Evolutionary conservation across 1,140 invertebrate species (phyloP).

Genomic region (Pachypsylla venusta): DNA sequence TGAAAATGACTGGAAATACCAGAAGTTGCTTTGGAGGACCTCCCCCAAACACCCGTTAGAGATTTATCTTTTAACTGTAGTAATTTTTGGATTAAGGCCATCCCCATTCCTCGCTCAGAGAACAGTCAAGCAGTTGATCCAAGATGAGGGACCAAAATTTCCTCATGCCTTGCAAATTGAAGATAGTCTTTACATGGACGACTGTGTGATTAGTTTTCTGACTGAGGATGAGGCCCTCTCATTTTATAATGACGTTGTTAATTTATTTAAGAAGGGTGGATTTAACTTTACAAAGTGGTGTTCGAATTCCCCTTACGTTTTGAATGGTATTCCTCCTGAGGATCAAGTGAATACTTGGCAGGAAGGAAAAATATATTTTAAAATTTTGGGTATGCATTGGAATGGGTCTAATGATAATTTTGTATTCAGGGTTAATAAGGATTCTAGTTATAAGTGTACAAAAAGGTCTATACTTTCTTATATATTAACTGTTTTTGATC

Average conservation of each 20-base stretch:
- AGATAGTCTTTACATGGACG: constrained; percentile 22
- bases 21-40: constrained; percentile 1
- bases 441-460: too few species aligned
- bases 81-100: constrained; percentile 28
- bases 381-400: too few species aligned
- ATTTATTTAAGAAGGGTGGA: constrained; percentile 17
- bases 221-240: constrained; percentile 19
- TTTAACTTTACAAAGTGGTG: constrained; percentile 26
- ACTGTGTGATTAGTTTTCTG: constrained; percentile 18
- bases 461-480: too few species aligned
- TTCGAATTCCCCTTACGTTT: not conserved
- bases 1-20: constrained; percentile 7
- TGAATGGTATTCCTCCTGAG: not conserved
- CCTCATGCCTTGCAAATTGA: constrained; percentile 16
- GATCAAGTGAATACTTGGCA: too few species aligned
- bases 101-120: constrained; percentile 27
- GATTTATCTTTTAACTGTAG: not conserved
- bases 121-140: constrained; percentile 28
- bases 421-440: too few species aligned
- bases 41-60: not conserved
- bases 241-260: constrained; percentile 19
- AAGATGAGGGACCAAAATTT: constrained; percentile 24
- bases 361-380: too few species aligned
- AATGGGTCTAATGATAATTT: too few species aligned
- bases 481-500: too few species aligned